Base-by-base conservation (phyloP, 2,888 invertebrate genomes). In the Tortricodes alternella region DNA sequence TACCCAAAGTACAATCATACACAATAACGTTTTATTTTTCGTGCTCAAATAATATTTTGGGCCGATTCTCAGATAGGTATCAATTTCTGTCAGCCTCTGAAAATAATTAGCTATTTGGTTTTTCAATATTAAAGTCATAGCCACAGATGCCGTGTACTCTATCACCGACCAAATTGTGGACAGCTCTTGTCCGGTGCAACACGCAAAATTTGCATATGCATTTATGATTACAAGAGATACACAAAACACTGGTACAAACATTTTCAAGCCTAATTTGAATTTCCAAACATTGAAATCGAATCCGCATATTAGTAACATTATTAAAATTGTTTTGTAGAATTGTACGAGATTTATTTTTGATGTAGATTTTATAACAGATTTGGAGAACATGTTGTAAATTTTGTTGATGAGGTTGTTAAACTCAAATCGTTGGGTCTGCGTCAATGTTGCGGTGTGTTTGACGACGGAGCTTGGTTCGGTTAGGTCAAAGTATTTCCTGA, bases 251-350 rank as follows among this genome's bases (percentile, higher is more conserved):
- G 67, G 75, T 0, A 71, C 61, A 0, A 66, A 6, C 2, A 67
- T 27, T 56, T 67, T 73, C 0, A 68, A 58, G 9, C 68, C 37
- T 0, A 66, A 39, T 5, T 65, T 75, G 3, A 67, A 61, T 46
- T 73, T 73, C 48, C 74, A 80, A 6, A 76, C 65, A 55, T 76
- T 74, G 5, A 80, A 84, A 64, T 88, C 79, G 51, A 77, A 86
- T 0, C 89, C 89, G 56, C 79, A 82, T 1, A 85, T 60, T 0
- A 83, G 57, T 9, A 89, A 62, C 7, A 74, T 18, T 1, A 78
- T 58, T 1, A 88, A 50, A 11, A 86, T 63, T 0, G 73, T 67
- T 39, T 72, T 71, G 46, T 80, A 85, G 4, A 79, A 61, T 9
- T 60, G 43, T 1, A 70, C 62, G 18, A 79, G 59, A 38, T 56